Conservation (phyloP, 2,113 vertebrate species). For the Leptobrachium ailaonicum region DNA sequence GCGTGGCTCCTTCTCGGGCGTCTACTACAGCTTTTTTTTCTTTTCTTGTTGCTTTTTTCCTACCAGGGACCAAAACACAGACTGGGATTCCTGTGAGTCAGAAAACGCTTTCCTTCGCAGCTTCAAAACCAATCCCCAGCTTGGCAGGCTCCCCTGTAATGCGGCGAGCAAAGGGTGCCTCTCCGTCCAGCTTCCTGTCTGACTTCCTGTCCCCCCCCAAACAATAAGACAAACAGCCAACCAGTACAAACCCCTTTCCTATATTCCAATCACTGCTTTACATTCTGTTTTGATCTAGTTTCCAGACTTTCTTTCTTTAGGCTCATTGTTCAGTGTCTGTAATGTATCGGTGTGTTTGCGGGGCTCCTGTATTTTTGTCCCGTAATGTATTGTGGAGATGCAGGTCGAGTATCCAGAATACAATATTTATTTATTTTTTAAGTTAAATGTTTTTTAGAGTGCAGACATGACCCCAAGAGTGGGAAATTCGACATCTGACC, state of each 20-base stretch:
- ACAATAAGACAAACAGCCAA: slow-evolving; percentile 21
- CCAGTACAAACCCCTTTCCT: not conserved
- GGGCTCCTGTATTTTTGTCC: too few species aligned
- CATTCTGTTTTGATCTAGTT: not conserved
- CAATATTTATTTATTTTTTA: too few species aligned
- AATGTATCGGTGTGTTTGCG: not conserved
- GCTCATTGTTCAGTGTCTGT: not conserved
- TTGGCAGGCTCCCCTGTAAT: slow-evolving; percentile 20
- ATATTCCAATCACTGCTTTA: not conserved
- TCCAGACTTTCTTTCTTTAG: not conserved
- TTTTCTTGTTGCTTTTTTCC: not conserved
- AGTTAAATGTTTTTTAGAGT: too few species aligned
- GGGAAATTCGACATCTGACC: too few species aligned
- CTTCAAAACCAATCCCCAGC: not conserved
- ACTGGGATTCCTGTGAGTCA: not conserved
- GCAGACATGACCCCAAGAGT: too few species aligned
- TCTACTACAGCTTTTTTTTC: not conserved
- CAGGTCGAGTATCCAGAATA: too few species aligned
- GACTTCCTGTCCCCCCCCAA: not conserved
- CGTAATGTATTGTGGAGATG: too few species aligned
- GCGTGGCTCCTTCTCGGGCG: not conserved
- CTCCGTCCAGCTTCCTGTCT: slow-evolving; percentile 7
- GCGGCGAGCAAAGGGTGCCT: not conserved
- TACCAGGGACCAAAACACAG: not conserved
- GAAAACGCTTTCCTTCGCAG: slow-evolving; percentile 5